Base-by-base conservation (phyloP, 2,888 invertebrate genomes). In the Acanthosepion esculentum region DNA sequence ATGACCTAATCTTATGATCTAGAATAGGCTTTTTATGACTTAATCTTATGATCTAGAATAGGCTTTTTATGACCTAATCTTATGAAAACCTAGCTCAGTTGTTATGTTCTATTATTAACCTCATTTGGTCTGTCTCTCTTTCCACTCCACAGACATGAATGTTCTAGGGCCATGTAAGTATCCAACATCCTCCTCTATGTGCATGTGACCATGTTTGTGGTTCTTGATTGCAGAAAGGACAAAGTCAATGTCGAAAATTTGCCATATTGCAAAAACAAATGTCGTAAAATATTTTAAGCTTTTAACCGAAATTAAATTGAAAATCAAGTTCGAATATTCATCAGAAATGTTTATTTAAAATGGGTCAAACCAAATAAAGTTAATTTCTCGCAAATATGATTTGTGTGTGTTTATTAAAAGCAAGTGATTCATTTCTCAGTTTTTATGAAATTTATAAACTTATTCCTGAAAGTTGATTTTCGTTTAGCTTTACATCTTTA, bases 81-180 rank as follows among this genome's bases (percentile, higher is more conserved):
- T n/a, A 78, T 3, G n/a, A n/a, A 78, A 78, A 78, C 78, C 10
- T 78, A 78, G 78, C 23, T 23, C n/a, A 78, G 15, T 78, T 78
- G n/a, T 78, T 92, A 92, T 94, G 53, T 95, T 53, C 91, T 92
- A 53, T 41, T 59, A 53, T 92, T 29, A 91, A 41, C 94, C 94
- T 94, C 95, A 95, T 94, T 94, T 95, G 91, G 94, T 94, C 95
- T 95, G 93, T 95, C 94, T 95, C 94, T 55, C 93, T 92, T 93
- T 64, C 94, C 91, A 64, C 78, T 93, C 94, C 78, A 94, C 95
- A 97, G 97, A 96, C 96, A 97, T 97, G 97, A 97, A 97, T 96
- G 95, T 96, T 55, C 96, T 96, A 95, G 97, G 97, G 95, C 97
- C 97, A 95, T 97, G 97, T 97, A 96, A 97, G 97, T 97, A 97